Percentiles rank a stretch among this genome's conserved stretches.
These are phyloP conservation scores for Pempheris klunzingeri DNA, from an alignment of 2,797 vertebrate species.

Conservation along the genomic window DNA sequence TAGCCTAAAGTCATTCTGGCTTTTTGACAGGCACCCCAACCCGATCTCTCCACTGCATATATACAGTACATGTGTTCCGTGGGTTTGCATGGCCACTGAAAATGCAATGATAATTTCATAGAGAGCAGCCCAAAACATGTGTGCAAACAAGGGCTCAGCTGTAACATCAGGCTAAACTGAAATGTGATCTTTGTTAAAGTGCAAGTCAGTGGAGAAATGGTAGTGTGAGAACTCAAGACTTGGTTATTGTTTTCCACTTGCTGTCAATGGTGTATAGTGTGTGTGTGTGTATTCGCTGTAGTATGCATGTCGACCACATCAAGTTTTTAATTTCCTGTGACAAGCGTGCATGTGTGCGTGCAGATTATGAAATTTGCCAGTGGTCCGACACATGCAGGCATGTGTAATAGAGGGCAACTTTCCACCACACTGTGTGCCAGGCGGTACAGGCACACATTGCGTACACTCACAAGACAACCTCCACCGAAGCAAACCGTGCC, in stretches of 20 bases:
- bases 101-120: conserved; percentile 40
- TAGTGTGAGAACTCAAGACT: conserved; percentile 15
- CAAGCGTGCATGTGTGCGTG: conserved; percentile 32
- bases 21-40: conserved; percentile 36
- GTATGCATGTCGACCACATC: conserved; percentile 43
- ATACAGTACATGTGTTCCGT: conserved; percentile 35
- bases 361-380: conserved; percentile 47
- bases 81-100: conserved; percentile 43
- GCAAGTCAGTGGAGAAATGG: conserved; percentile 18
- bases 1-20: conserved; percentile 47
- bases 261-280: conserved; percentile 11
- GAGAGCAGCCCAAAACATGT: conserved; percentile 31
- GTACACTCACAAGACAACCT: conserved; percentile 39
- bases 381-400: conserved; percentile 50
- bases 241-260: conserved; percentile 31
- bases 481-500: conserved; percentile 40
- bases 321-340: conserved; percentile 70
- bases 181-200: conserved; percentile 23
- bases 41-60: conserved; percentile 2
- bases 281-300: conserved; percentile 7
- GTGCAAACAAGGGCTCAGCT: conserved; percentile 14
- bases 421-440: conserved; percentile 61
- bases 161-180: conserved; percentile 34
- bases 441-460: conserved; percentile 40
- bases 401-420: conserved; percentile 67